Evolutionary conservation across 2,113 vertebrate species (phyloP).

Genomic region (Urocolius indicus): DNA sequence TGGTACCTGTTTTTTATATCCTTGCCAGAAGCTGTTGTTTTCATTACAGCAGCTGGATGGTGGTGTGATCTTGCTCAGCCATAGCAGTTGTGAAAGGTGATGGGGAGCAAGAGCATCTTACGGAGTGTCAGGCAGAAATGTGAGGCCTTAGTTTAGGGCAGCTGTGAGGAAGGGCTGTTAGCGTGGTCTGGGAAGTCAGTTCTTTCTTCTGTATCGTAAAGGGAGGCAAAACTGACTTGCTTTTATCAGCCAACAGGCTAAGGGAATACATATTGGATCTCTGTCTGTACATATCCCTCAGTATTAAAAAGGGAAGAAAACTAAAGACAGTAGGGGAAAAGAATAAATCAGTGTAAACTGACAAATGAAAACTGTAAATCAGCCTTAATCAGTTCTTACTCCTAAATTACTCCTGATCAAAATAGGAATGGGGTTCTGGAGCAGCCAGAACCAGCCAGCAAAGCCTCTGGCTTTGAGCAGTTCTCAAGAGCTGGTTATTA

Average conservation of each 20-base stretch:
- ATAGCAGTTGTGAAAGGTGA: background rate
- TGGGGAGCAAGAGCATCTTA: background rate
- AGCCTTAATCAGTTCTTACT: conserved; percentile 1
- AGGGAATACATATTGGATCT: background rate
- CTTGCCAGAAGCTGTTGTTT: background rate
- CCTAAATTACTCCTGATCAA: conserved; percentile 21
- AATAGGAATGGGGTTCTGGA: conserved; percentile 4
- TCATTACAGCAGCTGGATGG: fast-evolving
- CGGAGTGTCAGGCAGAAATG: background rate
- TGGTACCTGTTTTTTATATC: background rate
- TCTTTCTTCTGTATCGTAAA: background rate
- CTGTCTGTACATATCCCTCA: background rate
- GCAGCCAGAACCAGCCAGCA: background rate
- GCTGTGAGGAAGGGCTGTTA: background rate
- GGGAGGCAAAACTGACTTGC: background rate
- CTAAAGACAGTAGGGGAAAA: background rate
- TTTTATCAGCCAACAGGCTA: background rate
- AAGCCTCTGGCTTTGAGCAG: background rate
- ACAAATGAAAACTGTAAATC: background rate
- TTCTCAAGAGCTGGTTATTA: conserved; percentile 9
- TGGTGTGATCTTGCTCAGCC: background rate
- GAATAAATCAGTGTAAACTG: background rate
- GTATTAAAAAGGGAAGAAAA: background rate
- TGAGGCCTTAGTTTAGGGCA: background rate
- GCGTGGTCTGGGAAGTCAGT: background rate